Base-by-base conservation (phyloP, 2,113 vertebrate species). In the Laticauda laticaudata region DNA sequence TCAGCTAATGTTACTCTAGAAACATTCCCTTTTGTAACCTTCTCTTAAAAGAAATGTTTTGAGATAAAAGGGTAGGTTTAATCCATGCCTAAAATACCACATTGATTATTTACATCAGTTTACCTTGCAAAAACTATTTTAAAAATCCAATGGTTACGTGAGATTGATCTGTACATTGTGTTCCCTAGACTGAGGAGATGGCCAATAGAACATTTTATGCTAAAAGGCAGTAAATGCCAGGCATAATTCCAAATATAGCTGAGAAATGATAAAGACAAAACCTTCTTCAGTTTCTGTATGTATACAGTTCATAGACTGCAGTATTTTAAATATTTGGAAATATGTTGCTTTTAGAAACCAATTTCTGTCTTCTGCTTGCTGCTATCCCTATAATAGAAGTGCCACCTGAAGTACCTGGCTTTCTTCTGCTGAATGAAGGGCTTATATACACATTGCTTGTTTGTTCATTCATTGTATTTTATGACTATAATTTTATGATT, bases 1-100 rank as follows among this genome's bases (percentile, higher is more conserved):
- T 86, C 43, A 48, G 53, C 18, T 43, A 88, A 55, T 75, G 55
- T 51, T 43, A 43, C 29, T 89, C 12, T 39, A 86, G 55, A 59
- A 92, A 48, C 29, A 86, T 57, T 34, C 64, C 26, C n/a, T 23
- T 57, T 48, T 85, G 56, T 59, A 90, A 88, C 26, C 92, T 89
- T 92, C 39, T 29, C 54, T 86, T 59, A 43, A 92, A 92, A 90
- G 5, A 86, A 85, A 86, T 86, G 26, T 92, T 90, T 90, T 90
- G 54, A 59, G 64, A 51, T 90, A 86, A 86, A 55, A 90, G 57
- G 26, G 53, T 51, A 26, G 21, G 23, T 51, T 53, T 90, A 21
- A 90, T 90, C 54, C 54, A 92, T 51, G 54, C 69, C 54, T 48
- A 56, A 90, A 92, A 92, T 89, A 61, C 29, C 69, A 90, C 55